A percentile compares a stretch with the other conserved stretches of the same genome.
Evolutionary conservation across 2,888 invertebrate genomes (phyloP).

Genomic region (Fabriciana adippe): DNA sequence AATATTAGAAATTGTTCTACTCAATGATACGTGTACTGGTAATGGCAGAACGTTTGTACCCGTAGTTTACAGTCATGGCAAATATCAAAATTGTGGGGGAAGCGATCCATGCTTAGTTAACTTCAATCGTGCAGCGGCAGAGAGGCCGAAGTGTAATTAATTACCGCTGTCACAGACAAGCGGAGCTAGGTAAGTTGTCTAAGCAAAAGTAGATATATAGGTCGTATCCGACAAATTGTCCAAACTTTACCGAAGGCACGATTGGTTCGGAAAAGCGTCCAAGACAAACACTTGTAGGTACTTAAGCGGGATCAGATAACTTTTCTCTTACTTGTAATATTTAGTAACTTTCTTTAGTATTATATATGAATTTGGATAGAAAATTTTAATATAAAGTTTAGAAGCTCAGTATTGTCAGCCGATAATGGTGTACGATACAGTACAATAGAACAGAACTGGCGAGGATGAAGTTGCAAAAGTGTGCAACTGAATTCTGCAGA

Average conservation of each 20-base stretch:
- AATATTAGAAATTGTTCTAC: conserved; percentile 17
- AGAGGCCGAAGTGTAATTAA: conserved; percentile 66
- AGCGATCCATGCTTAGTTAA: conserved; percentile 69
- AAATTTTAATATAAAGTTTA: conserved; percentile 23
- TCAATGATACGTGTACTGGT: conserved; percentile 17
- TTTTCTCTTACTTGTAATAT: conserved; percentile 7
- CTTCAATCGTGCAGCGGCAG: conserved; percentile 72
- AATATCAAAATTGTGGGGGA: conserved; percentile 64
- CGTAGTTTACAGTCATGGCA: conserved; percentile 41
- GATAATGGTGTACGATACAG: conserved; percentile 38
- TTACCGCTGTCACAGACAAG: conserved; percentile 59
- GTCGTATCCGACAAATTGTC: conserved; percentile 29
- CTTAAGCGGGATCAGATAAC: conserved; percentile 16
- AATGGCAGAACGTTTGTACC: conserved; percentile 33
- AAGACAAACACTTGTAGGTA: conserved; percentile 18
- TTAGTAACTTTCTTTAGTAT: conserved; percentile 3
- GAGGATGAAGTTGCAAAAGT: conserved; percentile 46
- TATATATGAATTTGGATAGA: conserved; percentile 6
- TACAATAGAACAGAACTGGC: conserved; percentile 38
- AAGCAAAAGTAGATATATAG: conserved; percentile 34
- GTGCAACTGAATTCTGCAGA: conserved; percentile 55
- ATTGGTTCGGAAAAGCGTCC: conserved; percentile 16
- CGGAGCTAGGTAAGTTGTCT: conserved; percentile 43
- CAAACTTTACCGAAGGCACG: conserved; percentile 29
- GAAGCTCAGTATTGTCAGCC: conserved; percentile 27